A percentile compares a stretch with the other conserved stretches of the same genome.
These are phyloP conservation scores for Equus quagga DNA, from an alignment of 2,113 vertebrate genomes.

Conservation along the genomic window DNA sequence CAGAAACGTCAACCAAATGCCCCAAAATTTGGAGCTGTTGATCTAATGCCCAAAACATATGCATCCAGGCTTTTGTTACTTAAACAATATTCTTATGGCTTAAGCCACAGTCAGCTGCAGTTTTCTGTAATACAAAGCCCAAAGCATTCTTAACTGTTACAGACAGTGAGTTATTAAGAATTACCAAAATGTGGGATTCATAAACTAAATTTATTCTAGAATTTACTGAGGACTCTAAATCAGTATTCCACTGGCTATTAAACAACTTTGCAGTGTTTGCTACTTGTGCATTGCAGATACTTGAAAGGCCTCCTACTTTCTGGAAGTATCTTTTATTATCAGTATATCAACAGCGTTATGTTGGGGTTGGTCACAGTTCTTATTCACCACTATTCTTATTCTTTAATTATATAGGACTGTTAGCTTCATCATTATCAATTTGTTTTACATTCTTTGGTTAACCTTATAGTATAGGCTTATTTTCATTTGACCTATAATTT, in stretches of 20 bases:
- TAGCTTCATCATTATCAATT: background rate
- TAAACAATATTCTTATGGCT: background rate
- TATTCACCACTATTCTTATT: background rate
- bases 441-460: background rate
- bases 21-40: background rate
- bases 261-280: background rate
- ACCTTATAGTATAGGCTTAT: background rate
- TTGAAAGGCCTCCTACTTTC: background rate
- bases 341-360: background rate
- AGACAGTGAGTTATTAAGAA: background rate
- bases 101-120: background rate
- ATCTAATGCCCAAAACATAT: background rate
- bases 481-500: conserved; percentile 29
- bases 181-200: background rate
- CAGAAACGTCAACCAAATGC: background rate
- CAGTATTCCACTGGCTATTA: background rate
- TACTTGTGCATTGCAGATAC: background rate
- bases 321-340: conserved; percentile 2
- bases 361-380: background rate
- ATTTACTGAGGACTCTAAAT: conserved; percentile 27
- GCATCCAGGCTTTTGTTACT: background rate
- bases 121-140: background rate
- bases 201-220: conserved; percentile 34
- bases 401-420: background rate
- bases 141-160: background rate